Evolutionary conservation across 2,797 vertebrate genomes (phyloP), one percentile per base, ranked within the genome.

Genomic region (Phataginus tetradactyla): DNA sequence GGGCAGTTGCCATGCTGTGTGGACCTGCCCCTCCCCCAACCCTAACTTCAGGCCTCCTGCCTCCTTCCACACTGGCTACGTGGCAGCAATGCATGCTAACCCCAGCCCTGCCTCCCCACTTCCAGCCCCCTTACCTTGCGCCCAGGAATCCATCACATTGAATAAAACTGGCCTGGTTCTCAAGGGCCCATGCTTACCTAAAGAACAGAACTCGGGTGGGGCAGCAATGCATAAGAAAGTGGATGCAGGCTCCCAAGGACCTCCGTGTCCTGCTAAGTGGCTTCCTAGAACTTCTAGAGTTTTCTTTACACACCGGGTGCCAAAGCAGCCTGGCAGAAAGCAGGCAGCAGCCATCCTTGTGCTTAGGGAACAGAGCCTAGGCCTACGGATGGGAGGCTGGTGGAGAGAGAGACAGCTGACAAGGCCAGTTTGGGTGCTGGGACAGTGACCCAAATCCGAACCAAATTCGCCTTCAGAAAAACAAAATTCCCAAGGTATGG

Each of bases 401-500:
- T 3, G 8, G 29, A 6, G 55, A 57, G 21, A 29, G 32, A 10
- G 27, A 2, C 69, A 0, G 7, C 34, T 4, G 42, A 27, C 3
- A 3, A 81, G 49, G 53, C 61, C 74, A 34, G 37, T 57, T 29
- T 39, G 13, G 15, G 79, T 32, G 45, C 20, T 3, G 9, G n/a
- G 17, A 45, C 20, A 0, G 21, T 10, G 66, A 42, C 59, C 74
- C 49, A 39, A 39, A 29, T 61, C 59, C 91, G 84, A 83, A 53
- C 23, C 64, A 81, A 39, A 77, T 18, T 3, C 12, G 34, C 81
- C 90, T 7, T 3, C 29, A 23, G 53, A 93, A 93, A 91, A 91
- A 61, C 66, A 57, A 91, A 21, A 32, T 71, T 94, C 86, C 91
- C 93, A 75, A 88, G 92, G 88, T 94, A 57, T 27, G 91, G 97